Conservation (phyloP, 2,888 invertebrate genomes). For the Pollenia amentaria region DNA sequence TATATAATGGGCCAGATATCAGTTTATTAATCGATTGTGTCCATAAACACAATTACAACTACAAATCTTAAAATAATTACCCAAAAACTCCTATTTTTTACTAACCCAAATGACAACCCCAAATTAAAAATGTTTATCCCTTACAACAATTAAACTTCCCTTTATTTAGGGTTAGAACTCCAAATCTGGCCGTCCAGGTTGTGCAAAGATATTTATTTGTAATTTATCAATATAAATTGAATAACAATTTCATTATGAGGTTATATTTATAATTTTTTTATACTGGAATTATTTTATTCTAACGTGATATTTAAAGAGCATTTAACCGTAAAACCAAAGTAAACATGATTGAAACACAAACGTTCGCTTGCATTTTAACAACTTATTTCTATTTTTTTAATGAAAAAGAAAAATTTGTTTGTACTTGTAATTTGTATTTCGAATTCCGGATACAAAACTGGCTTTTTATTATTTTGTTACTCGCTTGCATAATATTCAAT, state of each 20-base stretch:
- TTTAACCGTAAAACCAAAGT: constrained; percentile 57
- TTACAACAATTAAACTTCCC: too few species aligned
- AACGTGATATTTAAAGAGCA: constrained; percentile 38
- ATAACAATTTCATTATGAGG: neutral
- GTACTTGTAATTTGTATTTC: neutral
- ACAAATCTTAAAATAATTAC: too few species aligned
- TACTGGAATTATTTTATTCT: neutral
- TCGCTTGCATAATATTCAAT: neutral
- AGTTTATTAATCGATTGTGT: too few species aligned
- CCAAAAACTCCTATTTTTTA: too few species aligned
- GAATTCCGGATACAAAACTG: neutral
- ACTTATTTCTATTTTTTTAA: constrained; percentile 3
- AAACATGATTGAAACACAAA: constrained; percentile 19
- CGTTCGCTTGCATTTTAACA: neutral
- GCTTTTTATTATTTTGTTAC: constrained; percentile 12
- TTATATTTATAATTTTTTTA: constrained; percentile 3
- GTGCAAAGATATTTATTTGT: constrained; percentile 3
- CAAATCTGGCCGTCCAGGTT: too few species aligned
- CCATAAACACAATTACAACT: too few species aligned
- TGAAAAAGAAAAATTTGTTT: neutral
- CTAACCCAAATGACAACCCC: too few species aligned
- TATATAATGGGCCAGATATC: too few species aligned
- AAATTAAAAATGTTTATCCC: too few species aligned
- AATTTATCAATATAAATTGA: neutral
- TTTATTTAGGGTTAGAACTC: too few species aligned